phyloP scores from a whole-genome alignment of 2,113 vertebrate genomes.

The Cyphomyrus plagiostoma region DNA sequence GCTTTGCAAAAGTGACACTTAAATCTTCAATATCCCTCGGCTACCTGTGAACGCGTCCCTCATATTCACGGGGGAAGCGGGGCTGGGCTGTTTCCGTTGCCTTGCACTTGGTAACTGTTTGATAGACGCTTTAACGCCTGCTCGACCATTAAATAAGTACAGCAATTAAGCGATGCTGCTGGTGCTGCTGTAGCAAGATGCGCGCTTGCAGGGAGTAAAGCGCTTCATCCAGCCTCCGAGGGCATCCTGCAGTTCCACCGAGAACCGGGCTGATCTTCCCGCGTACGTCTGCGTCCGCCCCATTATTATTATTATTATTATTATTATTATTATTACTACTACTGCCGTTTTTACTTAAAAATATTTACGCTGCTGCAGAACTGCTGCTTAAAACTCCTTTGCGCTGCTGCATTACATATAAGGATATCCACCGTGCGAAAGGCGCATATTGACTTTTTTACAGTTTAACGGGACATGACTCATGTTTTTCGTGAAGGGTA shows the following conservation, averaged over 20 bases:
- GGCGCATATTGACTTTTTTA: neutral
- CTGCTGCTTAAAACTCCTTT: neutral
- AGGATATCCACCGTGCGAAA: neutral
- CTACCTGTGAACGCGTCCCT: conserved; percentile 14
- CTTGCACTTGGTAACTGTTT: conserved; percentile 13
- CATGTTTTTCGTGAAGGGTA: neutral
- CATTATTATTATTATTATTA: conserved; percentile 7
- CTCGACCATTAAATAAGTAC: conserved; percentile 8
- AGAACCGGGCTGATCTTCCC: neutral
- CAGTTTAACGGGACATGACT: neutral
- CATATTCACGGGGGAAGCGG: neutral
- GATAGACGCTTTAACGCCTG: neutral
- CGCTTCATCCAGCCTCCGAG: neutral
- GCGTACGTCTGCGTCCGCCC: neutral
- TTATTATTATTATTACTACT: neutral
- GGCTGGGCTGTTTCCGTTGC: neutral
- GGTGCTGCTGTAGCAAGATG: neutral
- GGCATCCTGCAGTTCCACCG: neutral
- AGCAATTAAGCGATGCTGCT: neutral
- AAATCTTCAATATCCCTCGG: neutral
- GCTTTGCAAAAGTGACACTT: conserved; percentile 5
- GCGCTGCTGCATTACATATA: neutral
- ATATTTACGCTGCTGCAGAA: neutral
- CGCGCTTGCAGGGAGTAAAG: neutral
- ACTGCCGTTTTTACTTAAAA: neutral